These are phyloP conservation scores for Bursaphelenchus okinawaensis DNA, from an alignment of 2,888 invertebrate genomes.

Conservation along the genomic window DNA sequence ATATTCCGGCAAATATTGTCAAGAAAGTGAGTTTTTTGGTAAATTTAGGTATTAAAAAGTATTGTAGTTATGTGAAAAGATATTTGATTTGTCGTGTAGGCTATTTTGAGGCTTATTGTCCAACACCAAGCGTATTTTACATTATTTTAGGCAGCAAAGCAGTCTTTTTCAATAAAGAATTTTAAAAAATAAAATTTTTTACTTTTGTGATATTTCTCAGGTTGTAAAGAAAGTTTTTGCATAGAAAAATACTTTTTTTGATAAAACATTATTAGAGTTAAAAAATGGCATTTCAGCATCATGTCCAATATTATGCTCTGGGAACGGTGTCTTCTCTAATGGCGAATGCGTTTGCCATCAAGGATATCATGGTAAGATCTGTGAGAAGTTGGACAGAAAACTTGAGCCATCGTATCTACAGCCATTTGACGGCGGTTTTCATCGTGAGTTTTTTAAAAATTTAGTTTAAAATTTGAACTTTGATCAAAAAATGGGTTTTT, in stretches of 20 bases:
- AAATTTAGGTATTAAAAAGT: no score
- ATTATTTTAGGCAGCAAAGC: no score
- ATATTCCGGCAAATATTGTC: constrained; percentile 90
- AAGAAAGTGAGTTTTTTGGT: constrained; percentile 71
- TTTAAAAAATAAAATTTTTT: no score
- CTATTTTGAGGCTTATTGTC: no score
- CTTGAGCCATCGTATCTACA: not conserved
- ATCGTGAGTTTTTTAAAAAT: not conserved
- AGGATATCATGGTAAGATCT: constrained; percentile 97
- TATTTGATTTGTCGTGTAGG: no score
- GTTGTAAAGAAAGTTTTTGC: no score
- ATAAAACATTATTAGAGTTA: no score
- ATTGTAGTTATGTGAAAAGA: no score
- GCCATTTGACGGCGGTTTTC: not conserved
- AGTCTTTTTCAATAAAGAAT: no score
- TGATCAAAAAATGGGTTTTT: not conserved
- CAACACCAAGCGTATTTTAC: no score
- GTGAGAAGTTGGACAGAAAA: constrained; percentile 66
- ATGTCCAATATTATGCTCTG: constrained; percentile 91
- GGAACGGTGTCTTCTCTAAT: constrained; percentile 89
- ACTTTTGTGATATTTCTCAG: no score
- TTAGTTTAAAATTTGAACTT: not conserved
- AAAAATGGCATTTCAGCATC: constrained; percentile 67
- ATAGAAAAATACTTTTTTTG: no score
- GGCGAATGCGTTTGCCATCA: constrained; percentile 94